Evolutionary conservation across 2,888 invertebrate species (phyloP), one percentile per base, ranked within the genome.

Genomic region (Agrilus mali): DNA sequence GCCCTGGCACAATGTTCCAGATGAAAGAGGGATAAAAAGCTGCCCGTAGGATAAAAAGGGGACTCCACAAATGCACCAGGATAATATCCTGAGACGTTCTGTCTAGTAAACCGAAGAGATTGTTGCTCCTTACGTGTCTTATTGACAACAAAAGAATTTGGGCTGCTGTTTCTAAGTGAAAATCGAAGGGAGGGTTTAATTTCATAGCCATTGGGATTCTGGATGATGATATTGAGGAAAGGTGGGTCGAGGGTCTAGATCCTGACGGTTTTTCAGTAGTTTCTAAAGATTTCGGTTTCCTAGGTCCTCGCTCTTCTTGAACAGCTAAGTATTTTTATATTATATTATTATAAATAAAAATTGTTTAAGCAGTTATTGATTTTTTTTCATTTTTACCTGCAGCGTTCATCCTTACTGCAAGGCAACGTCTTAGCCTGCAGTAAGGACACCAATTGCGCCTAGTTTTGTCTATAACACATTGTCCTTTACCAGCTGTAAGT

Each of bases 401-500:
- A 2, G 77, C 74, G 57, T 88, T 87, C 89, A 89, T 89, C 50
- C 77, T 74, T 37, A 82, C 82, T 1, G 73, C 64, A 50, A 86
- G 77, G 57, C 89, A 90, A 55, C 82, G 80, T 57, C 82, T 79
- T 13, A 89, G 69, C 33, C 89, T 72, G 58, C 89, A 90, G 56
- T 78, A 81, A 0, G 89, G 87, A 63, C 89, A 90, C 89, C 88
- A 89, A 65, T 90, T 90, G 48, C 89, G 67, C 40, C 87, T 68
- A 0, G 84, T 79, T 66, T 86, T 87, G 65, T 90, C 88, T 40
- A 90, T 74, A 1, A 78, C 66, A 58, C 89, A 90, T 45, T 71
- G 70, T 12, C 82, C 82, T 47, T 77, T 80, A 2, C 82, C 83
- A 47, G 84, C 81, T 81, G 55, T 34, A 51, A 50, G 42, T 55